Base-by-base conservation (phyloP, 2,797 vertebrate genomes). In the Arctocebus calabarensis region DNA sequence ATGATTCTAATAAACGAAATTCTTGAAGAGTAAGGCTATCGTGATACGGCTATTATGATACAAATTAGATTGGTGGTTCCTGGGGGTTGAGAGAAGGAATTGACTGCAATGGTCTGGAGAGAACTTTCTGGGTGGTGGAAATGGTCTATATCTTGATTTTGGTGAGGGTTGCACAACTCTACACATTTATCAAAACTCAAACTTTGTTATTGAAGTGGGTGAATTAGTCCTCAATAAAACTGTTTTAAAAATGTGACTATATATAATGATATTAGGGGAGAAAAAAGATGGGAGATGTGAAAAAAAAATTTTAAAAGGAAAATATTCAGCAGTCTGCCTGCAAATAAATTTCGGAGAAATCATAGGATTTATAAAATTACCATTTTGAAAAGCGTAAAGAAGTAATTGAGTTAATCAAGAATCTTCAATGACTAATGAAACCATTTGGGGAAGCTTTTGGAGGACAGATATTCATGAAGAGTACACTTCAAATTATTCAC, bases 1-100 rank as follows among this genome's bases (percentile, higher is more conserved):
- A 79, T 81, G 73, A 94, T 93, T 93, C 78, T 34, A 87, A 84
- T 94, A 91, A 84, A 48, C 93, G 61, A 94, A 93, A 91, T 81
- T 81, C 84, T 93, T 73, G 84, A 87, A 94, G 82, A 90, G 73
- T 59, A 90, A 92, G 84, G 84, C 32, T 91, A 57, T 91, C 85
- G 85, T 94, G 70, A 77, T 91, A 61, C 48, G 81, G 84, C 34
- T 91, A 48, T 91, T 85, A 82, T 94, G 70, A 81, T 88, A 61
- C 71, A 81, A 94, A 94, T 92, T 79, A 84, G 86, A 90, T 92
- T 32, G 73, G 45, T 86, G 45, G n/a, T 77, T 94, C 77, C 45
- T 83, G 29, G 37, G 66, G 75, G 27, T 52, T 5, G 84, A 52
- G 43, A n/a, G 55, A 83, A n/a, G 34, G 52, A 74, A 68, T 70